A percentile compares a stretch with the other conserved stretches of the same genome.
Evolutionary conservation across 2,113 vertebrate species (phyloP).

Genomic region (Rhabdornis inornatus): DNA sequence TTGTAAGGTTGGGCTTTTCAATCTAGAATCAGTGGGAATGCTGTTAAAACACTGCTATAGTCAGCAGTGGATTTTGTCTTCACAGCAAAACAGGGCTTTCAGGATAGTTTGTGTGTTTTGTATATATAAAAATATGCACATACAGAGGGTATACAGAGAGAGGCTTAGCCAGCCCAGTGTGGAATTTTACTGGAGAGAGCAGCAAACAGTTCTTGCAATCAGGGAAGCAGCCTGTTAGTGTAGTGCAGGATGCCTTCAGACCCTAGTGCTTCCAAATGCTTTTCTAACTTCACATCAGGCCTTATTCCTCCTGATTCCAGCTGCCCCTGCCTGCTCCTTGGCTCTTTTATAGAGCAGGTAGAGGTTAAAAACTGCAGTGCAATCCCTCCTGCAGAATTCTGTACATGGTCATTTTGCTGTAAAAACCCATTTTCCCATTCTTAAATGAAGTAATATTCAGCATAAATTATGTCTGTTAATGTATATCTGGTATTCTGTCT

Average conservation of each 20-base stretch:
- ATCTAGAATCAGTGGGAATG: background rate
- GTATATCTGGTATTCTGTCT: background rate
- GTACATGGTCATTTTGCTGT: background rate
- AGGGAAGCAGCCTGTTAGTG: background rate
- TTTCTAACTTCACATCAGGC: background rate
- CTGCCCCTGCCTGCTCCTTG: background rate
- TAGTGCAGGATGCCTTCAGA: background rate
- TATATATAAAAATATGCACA: background rate
- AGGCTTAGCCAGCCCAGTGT: background rate
- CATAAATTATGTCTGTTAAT: background rate
- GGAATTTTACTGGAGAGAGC: conserved; percentile 19
- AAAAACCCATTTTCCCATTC: background rate
- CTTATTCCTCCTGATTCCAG: background rate
- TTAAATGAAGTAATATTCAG: background rate
- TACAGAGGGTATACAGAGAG: background rate
- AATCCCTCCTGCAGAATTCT: background rate
- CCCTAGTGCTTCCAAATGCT: background rate
- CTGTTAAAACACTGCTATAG: background rate
- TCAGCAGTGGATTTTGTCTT: background rate
- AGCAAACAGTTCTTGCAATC: background rate
- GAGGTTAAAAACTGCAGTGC: background rate
- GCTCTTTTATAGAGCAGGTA: background rate
- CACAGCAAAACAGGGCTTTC: background rate
- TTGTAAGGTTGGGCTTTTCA: background rate
- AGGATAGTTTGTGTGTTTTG: background rate